Conservation (phyloP, 2,888 invertebrate species). For the Endotricha flammealis region DNA sequence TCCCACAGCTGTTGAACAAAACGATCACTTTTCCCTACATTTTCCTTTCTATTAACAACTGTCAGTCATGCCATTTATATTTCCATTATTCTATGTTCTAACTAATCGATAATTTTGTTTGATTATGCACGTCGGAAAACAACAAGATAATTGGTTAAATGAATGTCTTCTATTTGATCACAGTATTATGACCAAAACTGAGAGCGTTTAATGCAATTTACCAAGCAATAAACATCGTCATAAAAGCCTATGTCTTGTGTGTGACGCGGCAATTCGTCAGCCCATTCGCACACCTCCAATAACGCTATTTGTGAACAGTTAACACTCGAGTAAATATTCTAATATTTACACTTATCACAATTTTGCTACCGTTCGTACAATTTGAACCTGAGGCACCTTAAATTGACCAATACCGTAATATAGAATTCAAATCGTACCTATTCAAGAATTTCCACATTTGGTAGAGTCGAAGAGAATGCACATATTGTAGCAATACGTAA, state of each 20-base stretch:
- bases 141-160: background rate
- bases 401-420: no score
- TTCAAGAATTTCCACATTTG: no score
- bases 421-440: no score
- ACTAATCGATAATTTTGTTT: no score
- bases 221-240: conserved; percentile 13
- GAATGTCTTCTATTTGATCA: background rate
- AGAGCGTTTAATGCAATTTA: conserved; percentile 14
- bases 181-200: conserved; percentile 2
- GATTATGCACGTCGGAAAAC: no score
- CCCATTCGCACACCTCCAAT: conserved; percentile 12
- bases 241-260: conserved; percentile 7
- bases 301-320: conserved; percentile 9
- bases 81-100: conserved; percentile 3
- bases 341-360: conserved; percentile 8
- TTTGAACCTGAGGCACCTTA: no score
- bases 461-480: no score
- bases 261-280: conserved; percentile 10
- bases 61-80: conserved; percentile 10
- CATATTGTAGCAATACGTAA: no score
- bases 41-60: conserved; percentile 9
- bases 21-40: no score
- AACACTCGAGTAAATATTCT: conserved; percentile 5
- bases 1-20: no score
- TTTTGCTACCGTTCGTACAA: background rate